phyloP scores from a whole-genome alignment of 2,888 invertebrate species.

The Rhorus exstirpatorius region DNA sequence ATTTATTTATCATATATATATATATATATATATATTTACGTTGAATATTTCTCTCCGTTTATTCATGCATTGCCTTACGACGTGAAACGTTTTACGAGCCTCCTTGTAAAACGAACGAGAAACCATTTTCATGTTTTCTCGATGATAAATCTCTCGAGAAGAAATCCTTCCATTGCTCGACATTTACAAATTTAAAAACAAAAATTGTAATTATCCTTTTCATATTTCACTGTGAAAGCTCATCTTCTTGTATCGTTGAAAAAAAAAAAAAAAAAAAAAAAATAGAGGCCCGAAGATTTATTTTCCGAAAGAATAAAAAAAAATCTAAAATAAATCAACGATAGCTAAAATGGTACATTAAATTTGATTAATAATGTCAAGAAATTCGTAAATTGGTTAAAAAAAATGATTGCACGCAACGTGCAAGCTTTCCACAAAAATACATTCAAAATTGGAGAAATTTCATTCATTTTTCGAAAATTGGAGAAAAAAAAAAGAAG shows the following conservation, averaged over 20 bases:
- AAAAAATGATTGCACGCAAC: too few species aligned
- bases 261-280: background rate
- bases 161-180: conserved; percentile 2
- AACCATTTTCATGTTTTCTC: background rate
- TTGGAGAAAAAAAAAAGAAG: too few species aligned
- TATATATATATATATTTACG: conserved; percentile 37
- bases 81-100: background rate
- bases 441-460: too few species aligned
- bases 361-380: too few species aligned
- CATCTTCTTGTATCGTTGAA: background rate
- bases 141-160: conserved; percentile 3
- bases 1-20: too few species aligned
- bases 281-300: too few species aligned
- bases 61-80: background rate
- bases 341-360: too few species aligned
- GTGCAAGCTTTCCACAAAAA: too few species aligned
- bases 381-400: too few species aligned
- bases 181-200: conserved; percentile 1
- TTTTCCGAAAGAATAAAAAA: too few species aligned
- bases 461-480: too few species aligned
- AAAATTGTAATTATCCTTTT: background rate
- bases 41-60: conserved; percentile 15
- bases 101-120: background rate
- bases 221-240: background rate
- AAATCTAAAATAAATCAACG: too few species aligned